These are phyloP conservation scores for Thumatha senex DNA, from an alignment of 2,888 invertebrate species.

Conservation along the genomic window DNA sequence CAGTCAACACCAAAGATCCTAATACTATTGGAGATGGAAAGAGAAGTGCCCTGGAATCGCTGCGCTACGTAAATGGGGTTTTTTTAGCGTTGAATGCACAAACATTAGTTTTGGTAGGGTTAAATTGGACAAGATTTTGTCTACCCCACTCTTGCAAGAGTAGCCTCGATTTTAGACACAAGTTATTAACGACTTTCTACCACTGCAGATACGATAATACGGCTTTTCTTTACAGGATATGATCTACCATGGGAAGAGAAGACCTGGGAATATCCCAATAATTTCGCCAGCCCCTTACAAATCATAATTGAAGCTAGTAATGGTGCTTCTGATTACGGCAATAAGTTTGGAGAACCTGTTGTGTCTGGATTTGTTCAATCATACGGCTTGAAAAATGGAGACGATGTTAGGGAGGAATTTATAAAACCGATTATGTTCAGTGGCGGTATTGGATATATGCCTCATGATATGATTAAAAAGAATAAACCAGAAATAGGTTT, in stretches of 20 bases:
- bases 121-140: too few relatives aligned
- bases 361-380: slow-evolving; percentile 93
- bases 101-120: too few relatives aligned
- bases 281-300: slow-evolving; percentile 95
- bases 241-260: slow-evolving; percentile 93
- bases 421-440: slow-evolving; percentile 99
- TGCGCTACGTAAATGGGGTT: too few relatives aligned
- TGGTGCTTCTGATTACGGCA: slow-evolving; percentile 99
- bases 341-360: slow-evolving; percentile 99
- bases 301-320: slow-evolving; percentile 98
- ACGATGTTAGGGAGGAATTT: slow-evolving; percentile 92
- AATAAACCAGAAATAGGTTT: slow-evolving; percentile 88
- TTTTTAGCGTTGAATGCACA: too few relatives aligned
- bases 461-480: slow-evolving; percentile 91
- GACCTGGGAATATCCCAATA: slow-evolving; percentile 89
- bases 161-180: too few relatives aligned
- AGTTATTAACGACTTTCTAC: too few relatives aligned
- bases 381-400: slow-evolving; percentile 89
- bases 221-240: slow-evolving; percentile 85
- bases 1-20: too few relatives aligned
- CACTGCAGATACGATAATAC: too few relatives aligned
- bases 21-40: too few relatives aligned
- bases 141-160: too few relatives aligned
- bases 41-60: too few relatives aligned
- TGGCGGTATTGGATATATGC: slow-evolving; percentile 96